Base-by-base conservation (phyloP, 2,797 vertebrate species). In the Miichthys miiuy region DNA sequence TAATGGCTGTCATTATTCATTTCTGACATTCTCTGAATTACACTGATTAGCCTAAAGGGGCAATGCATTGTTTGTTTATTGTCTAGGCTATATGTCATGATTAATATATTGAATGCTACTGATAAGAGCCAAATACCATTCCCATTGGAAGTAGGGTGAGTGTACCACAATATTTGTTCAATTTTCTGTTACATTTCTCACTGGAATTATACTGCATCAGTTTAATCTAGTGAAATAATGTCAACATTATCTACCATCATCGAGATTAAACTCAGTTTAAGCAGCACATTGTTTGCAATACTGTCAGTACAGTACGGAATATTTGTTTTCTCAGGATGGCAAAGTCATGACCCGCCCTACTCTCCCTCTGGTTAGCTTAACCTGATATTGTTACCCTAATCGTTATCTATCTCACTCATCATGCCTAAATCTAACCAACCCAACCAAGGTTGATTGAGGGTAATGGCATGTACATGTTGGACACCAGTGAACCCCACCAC, bases 11-110 rank as follows among this genome's bases (percentile, higher is more conserved):
- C 48, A 44, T 76, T 66, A 46, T 58, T 76, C 27, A 72, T 58
- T 67, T 46, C 18, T 70, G 55, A 3, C 71, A 61, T 66, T 72
- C 42, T 50, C 12, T 65, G 46, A 77, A 74, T 83, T 78, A 71
- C 30, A 46, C 41, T 80, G 38, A 80, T 63, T 68, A 54, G 64
- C 44, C 34, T 18, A 23, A 63, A 38, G 42, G 46, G 5, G 14
- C 3, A 30, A 9, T 50, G 42, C 41, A 48, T 2, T 54, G 11
- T 47, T 72, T 54, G 21, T 68, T 61, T 18, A 58, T 44, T 60
- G 34, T 73, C 13, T 69, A 14, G 34, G 34, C 34, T 72, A 2
- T 50, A n/a, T 41, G 17, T 27, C 18, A 3, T 79, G 16, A n/a
- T 62, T n/a, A 50, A 13, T 75, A 63, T 63, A 60, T 62, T 50